These are phyloP conservation scores for Campoplex capitator DNA, from an alignment of 2,888 invertebrate genomes.

Conservation along the genomic window DNA sequence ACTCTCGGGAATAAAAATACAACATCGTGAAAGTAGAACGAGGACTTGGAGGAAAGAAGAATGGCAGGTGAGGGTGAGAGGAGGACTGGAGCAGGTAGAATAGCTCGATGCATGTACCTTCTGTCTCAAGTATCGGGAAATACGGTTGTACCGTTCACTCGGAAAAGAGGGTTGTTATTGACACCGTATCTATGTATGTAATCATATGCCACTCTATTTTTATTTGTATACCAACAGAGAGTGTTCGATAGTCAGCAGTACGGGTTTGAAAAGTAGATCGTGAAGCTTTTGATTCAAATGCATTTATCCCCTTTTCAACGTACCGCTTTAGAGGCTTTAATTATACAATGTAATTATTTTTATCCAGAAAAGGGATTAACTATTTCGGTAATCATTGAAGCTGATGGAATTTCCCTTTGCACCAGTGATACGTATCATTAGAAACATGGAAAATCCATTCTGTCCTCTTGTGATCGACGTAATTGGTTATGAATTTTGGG, in stretches of 20 bases:
- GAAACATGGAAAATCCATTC: background rate
- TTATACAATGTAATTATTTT: background rate
- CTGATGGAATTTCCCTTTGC: no score
- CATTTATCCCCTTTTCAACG: background rate
- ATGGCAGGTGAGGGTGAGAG: background rate
- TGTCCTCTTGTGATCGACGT: background rate
- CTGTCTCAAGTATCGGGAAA: slow-evolving; percentile 13
- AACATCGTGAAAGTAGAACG: slow-evolving; percentile 17
- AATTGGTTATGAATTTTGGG: background rate
- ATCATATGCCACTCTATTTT: background rate
- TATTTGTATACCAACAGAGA: slow-evolving; percentile 9
- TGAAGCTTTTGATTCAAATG: background rate
- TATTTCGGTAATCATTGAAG: background rate
- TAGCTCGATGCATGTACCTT: slow-evolving; percentile 21
- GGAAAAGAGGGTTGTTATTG: slow-evolving; percentile 3
- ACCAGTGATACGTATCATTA: background rate
- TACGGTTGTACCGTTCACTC: slow-evolving; percentile 19
- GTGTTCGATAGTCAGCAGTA: background rate
- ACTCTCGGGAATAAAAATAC: slow-evolving; percentile 28
- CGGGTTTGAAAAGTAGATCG: background rate
- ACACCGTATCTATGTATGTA: background rate
- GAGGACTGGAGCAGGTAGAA: background rate
- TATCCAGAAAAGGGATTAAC: background rate
- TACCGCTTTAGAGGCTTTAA: background rate
- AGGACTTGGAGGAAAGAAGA: slow-evolving; percentile 30